phyloP scores from a whole-genome alignment of 64 coral and sea anemone genomes.

The Actinia tenebrosa region DNA sequence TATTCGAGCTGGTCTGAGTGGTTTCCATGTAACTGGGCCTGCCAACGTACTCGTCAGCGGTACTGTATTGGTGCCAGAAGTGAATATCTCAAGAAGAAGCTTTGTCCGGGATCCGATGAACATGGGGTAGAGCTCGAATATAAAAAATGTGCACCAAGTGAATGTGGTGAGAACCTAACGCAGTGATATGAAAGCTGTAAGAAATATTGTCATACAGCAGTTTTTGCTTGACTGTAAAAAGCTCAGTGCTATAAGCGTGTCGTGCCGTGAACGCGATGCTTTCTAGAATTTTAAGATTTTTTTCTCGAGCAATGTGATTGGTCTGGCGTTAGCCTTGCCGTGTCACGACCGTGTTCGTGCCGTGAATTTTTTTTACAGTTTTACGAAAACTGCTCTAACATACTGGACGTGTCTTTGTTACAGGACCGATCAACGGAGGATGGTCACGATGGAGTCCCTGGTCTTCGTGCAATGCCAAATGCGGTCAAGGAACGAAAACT shows the following conservation, averaged over 20 bases:
- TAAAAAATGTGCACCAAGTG: background rate
- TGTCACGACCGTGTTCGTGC: too few relatives aligned
- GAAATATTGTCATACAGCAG: too few relatives aligned
- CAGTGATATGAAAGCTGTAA: background rate
- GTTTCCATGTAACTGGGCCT: conserved; percentile 15
- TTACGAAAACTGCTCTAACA: too few relatives aligned
- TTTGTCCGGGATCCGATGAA: background rate
- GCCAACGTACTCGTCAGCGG: background rate
- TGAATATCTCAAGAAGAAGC: background rate
- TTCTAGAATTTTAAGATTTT: too few relatives aligned
- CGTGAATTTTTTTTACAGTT: too few relatives aligned
- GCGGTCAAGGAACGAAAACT: background rate
- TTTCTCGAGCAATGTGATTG: too few relatives aligned
- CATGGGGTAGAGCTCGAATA: background rate
- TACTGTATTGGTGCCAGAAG: background rate
- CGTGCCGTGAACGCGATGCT: too few relatives aligned
- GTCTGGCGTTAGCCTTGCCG: too few relatives aligned
- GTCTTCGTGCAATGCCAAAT: background rate
- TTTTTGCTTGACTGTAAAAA: too few relatives aligned
- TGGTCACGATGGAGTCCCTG: background rate
- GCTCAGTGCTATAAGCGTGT: too few relatives aligned
- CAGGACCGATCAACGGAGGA: background rate
- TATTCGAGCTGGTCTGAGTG: conserved; percentile 6
- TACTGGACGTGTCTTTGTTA: too few relatives aligned
- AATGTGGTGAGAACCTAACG: background rate